Conservation (phyloP, 2,113 vertebrate species). For the Nesogale talazaci region DNA sequence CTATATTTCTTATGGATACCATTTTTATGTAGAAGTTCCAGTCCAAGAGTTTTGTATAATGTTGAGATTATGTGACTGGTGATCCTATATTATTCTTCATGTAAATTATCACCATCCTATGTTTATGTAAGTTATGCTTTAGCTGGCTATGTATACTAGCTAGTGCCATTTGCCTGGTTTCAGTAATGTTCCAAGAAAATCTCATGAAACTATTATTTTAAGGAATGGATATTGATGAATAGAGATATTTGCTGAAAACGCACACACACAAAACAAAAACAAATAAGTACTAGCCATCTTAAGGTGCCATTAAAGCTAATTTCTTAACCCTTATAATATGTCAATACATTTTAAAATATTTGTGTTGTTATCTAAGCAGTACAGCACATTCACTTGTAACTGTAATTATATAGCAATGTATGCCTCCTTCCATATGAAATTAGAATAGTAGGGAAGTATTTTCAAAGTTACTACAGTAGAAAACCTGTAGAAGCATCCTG, state of each 20-base stretch:
- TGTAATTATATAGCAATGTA: background rate
- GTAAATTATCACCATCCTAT: background rate
- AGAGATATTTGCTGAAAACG: background rate
- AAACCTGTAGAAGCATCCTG: background rate
- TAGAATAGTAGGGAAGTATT: constrained; percentile 13
- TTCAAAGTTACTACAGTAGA: background rate
- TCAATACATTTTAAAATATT: constrained; percentile 25
- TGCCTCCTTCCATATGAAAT: constrained; percentile 29
- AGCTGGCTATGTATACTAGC: background rate
- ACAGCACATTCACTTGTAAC: background rate
- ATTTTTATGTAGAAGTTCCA: background rate
- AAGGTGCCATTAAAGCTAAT: constrained; percentile 8
- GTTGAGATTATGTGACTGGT: background rate
- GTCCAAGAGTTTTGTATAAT: background rate
- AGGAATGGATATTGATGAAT: background rate
- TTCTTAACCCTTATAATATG: background rate
- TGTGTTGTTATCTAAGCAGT: background rate
- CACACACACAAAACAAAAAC: background rate
- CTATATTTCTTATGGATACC: background rate
- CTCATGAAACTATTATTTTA: background rate
- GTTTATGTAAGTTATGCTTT: background rate
- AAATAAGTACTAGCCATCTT: constrained; percentile 3
- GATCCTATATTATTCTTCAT: background rate
- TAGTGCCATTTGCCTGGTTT: constrained; percentile 19
- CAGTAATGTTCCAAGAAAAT: background rate